Evolutionary conservation across 2,113 vertebrate genomes (phyloP).

Genomic region (Stigmatopora argus): DNA sequence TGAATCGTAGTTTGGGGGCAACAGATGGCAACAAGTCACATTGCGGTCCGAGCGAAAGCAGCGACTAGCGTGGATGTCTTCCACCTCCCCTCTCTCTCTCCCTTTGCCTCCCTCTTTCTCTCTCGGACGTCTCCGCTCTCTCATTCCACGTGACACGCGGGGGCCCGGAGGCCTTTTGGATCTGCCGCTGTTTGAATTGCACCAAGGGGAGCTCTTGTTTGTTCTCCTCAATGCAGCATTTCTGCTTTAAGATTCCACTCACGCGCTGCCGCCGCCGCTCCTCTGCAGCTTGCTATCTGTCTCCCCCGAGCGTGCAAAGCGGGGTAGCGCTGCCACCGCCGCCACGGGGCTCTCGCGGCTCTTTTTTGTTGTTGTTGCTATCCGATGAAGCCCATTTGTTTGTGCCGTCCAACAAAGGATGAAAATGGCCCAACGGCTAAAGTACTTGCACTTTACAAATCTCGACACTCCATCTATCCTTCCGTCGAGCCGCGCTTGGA

Average conservation of each 20-base stretch:
- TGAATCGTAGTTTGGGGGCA: slow-evolving; percentile 8
- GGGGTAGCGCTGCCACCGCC: slow-evolving; percentile 15
- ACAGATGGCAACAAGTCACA: slow-evolving; percentile 35
- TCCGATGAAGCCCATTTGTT: slow-evolving; percentile 12
- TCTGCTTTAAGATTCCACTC: slow-evolving; percentile 65
- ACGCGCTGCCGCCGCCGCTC: slow-evolving; percentile 47
- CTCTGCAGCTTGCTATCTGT: slow-evolving; percentile 45
- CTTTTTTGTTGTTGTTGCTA: slow-evolving; percentile 21
- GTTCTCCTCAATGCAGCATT: slow-evolving; percentile 69
- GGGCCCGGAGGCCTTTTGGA: slow-evolving; percentile 44
- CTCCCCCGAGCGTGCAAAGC: slow-evolving; percentile 47
- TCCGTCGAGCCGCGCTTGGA: background rate
- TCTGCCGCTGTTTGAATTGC: slow-evolving; percentile 55
- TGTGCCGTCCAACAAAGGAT: slow-evolving; percentile 21
- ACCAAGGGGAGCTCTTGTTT: slow-evolving; percentile 60
- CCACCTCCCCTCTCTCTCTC: background rate
- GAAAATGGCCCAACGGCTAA: background rate
- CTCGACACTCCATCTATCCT: background rate
- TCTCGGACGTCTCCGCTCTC: background rate
- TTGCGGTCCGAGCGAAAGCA: slow-evolving; percentile 22
- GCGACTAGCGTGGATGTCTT: slow-evolving; percentile 25
- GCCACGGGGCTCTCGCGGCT: slow-evolving; percentile 22
- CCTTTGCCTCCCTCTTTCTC: background rate
- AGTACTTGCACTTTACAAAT: background rate
- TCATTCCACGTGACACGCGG: slow-evolving; percentile 35